These are phyloP conservation scores for Sycophila sp. DNA, from an alignment of 1,140 invertebrate genomes.

Conservation along the genomic window DNA sequence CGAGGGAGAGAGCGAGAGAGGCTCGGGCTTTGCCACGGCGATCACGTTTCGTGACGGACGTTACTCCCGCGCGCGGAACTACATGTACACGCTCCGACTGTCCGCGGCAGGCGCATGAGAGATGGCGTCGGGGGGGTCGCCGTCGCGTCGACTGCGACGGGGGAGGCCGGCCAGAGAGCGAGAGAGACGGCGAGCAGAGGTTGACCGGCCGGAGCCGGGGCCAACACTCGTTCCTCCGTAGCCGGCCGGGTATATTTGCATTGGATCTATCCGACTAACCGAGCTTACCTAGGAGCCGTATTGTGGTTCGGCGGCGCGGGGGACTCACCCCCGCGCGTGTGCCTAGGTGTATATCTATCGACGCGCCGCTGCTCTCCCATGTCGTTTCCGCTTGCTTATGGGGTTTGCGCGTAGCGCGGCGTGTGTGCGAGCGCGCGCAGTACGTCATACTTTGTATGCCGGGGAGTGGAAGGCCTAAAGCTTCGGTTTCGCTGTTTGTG, in stretches of 20 bases:
- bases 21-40: conserved; percentile 31
- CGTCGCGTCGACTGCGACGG: conserved; percentile 33
- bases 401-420: neutral
- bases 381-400: conserved; percentile 25
- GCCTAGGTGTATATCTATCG: neutral
- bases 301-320: conserved; percentile 11
- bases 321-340: neutral
- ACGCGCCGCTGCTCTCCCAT: neutral
- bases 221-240: conserved; percentile 31
- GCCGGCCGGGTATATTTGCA: conserved; percentile 26
- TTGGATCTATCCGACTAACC: conserved; percentile 25
- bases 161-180: conserved; percentile 5
- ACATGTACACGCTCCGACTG: conserved; percentile 15
- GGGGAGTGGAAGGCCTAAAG: neutral
- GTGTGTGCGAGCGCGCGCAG: neutral
- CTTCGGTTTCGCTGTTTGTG: conserved; percentile 9
- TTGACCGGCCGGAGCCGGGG: conserved; percentile 16
- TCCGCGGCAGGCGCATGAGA: conserved; percentile 25
- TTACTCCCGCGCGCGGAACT: neutral
- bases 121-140: conserved; percentile 44
- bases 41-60: conserved; percentile 37
- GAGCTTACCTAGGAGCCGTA: neutral
- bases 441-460: conserved; percentile 23
- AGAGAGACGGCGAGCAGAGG: conserved; percentile 21
- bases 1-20: neutral